Percentiles rank a stretch among this genome's conserved stretches.
Evolutionary conservation across 2,888 invertebrate species (phyloP).

Genomic region (Nasonovia ribisnigri): DNA sequence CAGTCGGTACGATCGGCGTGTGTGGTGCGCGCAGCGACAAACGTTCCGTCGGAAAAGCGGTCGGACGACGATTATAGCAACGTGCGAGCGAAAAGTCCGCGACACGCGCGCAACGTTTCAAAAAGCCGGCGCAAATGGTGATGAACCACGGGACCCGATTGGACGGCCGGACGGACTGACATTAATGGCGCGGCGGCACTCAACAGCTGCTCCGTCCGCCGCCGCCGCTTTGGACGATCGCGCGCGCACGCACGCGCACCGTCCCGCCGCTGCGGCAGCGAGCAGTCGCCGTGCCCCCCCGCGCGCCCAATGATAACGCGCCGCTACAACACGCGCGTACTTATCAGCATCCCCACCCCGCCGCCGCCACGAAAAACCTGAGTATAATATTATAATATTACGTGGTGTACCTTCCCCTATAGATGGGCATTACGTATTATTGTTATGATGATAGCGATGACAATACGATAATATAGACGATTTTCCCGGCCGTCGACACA

Average conservation of each 20-base stretch:
- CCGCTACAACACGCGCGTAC: background rate
- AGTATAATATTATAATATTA: too few species aligned
- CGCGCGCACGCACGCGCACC: conserved; percentile 31
- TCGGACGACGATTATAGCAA: background rate
- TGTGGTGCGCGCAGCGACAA: background rate
- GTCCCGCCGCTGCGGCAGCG: background rate
- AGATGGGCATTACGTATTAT: background rate
- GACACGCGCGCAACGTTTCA: conserved; percentile 35
- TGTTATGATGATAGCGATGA: too few species aligned
- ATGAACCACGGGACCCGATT: conserved; percentile 51
- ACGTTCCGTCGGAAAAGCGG: conserved; percentile 13
- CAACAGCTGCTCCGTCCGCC: conserved; percentile 57
- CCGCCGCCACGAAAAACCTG: background rate
- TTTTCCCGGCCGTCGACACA: background rate
- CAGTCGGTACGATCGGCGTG: background rate
- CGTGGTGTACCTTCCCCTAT: conserved; percentile 29
- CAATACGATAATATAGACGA: background rate
- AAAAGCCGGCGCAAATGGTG: conserved; percentile 56
- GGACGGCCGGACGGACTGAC: conserved; percentile 63
- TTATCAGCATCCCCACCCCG: conserved; percentile 17
- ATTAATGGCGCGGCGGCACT: conserved; percentile 63
- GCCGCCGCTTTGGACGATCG: conserved; percentile 31
- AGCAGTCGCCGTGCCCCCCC: background rate
- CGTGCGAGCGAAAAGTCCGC: conserved; percentile 36
- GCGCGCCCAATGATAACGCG: background rate